A percentile compares a stretch with the other conserved stretches of the same genome.
Conservation (phyloP, 2,888 invertebrate genomes). For the Hirtodrosophila trivittata region DNA sequence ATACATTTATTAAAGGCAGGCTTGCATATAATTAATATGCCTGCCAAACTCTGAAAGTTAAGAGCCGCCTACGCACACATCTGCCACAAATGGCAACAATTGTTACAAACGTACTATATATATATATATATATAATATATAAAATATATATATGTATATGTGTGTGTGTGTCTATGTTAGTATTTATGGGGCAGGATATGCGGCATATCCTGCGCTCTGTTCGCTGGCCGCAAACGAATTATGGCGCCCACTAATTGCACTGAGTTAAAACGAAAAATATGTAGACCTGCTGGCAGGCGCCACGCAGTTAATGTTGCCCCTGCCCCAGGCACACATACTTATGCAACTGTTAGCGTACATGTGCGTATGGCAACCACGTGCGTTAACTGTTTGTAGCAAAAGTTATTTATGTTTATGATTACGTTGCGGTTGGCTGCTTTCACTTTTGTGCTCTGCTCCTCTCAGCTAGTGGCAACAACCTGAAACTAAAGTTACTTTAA, state of each 20-base stretch:
- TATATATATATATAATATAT: conserved; percentile 2
- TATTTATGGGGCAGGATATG: conserved; percentile 67
- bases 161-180: conserved; percentile 30
- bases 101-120: conserved; percentile 13
- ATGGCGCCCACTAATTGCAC: conserved; percentile 72
- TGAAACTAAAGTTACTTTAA: conserved; percentile 1
- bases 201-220: conserved; percentile 56
- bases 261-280: conserved; percentile 73
- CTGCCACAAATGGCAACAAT: conserved; percentile 65
- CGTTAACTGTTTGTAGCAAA: conserved; percentile 64
- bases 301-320: conserved; percentile 52
- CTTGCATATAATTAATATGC: conserved; percentile 27
- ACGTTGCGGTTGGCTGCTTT: conserved; percentile 64
- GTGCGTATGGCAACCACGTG: conserved; percentile 52
- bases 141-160: conserved; percentile 6
- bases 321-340: conserved; percentile 13
- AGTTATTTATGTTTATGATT: conserved; percentile 77
- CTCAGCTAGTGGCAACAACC: not conserved
- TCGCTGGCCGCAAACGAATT: conserved; percentile 70
- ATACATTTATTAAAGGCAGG: conserved; percentile 29
- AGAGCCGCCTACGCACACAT: conserved; percentile 29
- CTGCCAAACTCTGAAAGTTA: conserved; percentile 15
- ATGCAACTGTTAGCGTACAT: conserved; percentile 13
- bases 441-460: conserved; percentile 22
- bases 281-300: conserved; percentile 48